phyloP scores from a whole-genome alignment of 1,140 invertebrate species.

The Diploscapter pachys region DNA sequence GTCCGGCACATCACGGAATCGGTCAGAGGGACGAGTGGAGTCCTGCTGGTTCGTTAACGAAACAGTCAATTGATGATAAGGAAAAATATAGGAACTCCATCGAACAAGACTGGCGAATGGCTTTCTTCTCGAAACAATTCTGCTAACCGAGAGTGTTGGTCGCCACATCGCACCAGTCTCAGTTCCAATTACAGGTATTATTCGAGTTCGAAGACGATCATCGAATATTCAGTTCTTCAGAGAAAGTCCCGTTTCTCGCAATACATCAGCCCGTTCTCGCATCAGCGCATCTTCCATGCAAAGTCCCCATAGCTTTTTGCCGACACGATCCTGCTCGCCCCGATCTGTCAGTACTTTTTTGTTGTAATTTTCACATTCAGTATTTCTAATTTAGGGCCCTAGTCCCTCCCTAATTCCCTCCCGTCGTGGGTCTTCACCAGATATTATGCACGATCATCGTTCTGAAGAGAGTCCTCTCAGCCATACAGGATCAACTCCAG shows the following conservation, averaged over 20 bases:
- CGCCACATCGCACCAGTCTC: constrained; percentile 22
- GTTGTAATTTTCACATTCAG: background rate
- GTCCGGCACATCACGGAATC: background rate
- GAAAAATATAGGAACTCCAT: constrained; percentile 13
- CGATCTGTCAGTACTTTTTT: constrained; percentile 11
- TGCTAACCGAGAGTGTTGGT: constrained; percentile 6
- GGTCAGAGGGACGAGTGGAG: background rate
- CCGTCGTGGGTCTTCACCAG: constrained; percentile 14
- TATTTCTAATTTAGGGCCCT: constrained; percentile 14
- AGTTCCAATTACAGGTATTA: constrained; percentile 23
- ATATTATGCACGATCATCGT: constrained; percentile 7
- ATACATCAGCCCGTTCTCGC: constrained; percentile 26
- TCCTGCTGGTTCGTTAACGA: background rate
- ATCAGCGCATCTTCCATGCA: constrained; percentile 26
- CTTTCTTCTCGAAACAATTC: too few relatives aligned
- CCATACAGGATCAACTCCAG: constrained; percentile 29
- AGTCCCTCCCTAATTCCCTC: constrained; percentile 26
- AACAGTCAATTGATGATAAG: constrained; percentile 15
- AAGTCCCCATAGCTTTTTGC: constrained; percentile 27
- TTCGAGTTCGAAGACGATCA: constrained; percentile 1
- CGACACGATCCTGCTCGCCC: constrained; percentile 25
- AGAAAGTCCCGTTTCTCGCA: constrained; percentile 25
- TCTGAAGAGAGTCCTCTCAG: constrained; percentile 14
- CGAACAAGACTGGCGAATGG: constrained; percentile 8
- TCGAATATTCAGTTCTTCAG: constrained; percentile 7